Percentiles rank a stretch among this genome's conserved stretches.
phyloP scores from a whole-genome alignment of 2,888 invertebrate genomes.

The Rhopalosiphum nymphaeae region DNA sequence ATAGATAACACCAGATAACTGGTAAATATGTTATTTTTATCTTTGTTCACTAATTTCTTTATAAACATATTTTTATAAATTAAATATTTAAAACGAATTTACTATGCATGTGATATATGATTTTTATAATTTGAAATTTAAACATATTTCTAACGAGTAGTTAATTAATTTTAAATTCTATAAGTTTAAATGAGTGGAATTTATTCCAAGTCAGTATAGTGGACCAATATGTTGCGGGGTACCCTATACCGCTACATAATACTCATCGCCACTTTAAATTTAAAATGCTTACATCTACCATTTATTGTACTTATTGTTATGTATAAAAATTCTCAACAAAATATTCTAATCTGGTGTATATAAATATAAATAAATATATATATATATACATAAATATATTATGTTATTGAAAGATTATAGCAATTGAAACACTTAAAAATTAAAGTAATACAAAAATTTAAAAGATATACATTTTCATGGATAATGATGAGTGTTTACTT shows the following conservation, averaged over 20 bases:
- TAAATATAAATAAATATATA: background rate
- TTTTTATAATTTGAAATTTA: too few relatives aligned
- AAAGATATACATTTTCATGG: background rate
- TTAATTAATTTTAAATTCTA: background rate
- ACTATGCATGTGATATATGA: too few relatives aligned
- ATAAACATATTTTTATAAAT: background rate
- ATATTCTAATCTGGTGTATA: background rate
- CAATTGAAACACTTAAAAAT: background rate
- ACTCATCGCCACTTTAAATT: too few relatives aligned
- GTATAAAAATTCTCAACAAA: background rate
- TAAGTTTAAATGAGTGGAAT: background rate
- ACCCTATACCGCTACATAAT: too few relatives aligned
- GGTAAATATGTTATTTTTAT: background rate
- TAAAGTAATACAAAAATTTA: background rate
- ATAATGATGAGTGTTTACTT: background rate
- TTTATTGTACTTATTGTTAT: too few relatives aligned
- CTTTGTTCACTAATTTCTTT: background rate
- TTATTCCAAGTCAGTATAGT: background rate
- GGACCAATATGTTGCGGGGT: background rate
- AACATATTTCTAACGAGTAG: background rate
- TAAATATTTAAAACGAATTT: background rate
- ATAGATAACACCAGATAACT: background rate
- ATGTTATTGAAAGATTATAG: background rate
- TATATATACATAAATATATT: background rate
- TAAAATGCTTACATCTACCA: too few relatives aligned